Conservation (phyloP, 2,797 vertebrate species). For the Sebastes minor region DNA sequence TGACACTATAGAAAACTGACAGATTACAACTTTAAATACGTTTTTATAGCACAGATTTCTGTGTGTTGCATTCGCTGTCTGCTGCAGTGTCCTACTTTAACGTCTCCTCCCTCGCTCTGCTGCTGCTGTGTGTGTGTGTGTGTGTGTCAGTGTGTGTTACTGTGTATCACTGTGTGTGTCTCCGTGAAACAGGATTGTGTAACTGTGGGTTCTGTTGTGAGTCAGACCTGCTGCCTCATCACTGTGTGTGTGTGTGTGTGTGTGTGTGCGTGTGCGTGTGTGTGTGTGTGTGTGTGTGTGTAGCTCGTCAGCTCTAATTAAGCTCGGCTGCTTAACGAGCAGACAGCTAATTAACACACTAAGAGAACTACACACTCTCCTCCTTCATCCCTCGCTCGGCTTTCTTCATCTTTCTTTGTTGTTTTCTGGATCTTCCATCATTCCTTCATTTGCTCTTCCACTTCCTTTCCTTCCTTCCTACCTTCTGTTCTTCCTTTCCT, state of each 20-base stretch:
- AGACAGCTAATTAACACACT: conserved; percentile 70
- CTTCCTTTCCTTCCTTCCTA: not conserved
- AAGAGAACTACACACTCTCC: conserved; percentile 20
- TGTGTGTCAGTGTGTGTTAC: not conserved
- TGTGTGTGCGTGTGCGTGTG: not conserved
- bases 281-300: conserved; percentile 7
- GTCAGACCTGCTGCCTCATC: conserved; percentile 37
- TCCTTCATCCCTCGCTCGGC: conserved; percentile 10
- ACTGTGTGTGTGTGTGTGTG: conserved; percentile 7
- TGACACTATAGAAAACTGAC: not conserved
- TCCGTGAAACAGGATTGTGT: conserved; percentile 50
- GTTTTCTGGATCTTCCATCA: not conserved
- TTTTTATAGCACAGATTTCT: not conserved
- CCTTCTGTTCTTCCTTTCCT: not conserved
- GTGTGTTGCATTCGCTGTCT: conserved; percentile 33
- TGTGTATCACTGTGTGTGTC: not conserved
- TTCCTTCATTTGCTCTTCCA: not conserved
- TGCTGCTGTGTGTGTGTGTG: not conserved
- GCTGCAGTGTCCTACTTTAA: conserved; percentile 72
- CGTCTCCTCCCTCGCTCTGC: conserved; percentile 43
- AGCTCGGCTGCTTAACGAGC: conserved; percentile 53
- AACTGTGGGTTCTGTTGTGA: conserved; percentile 26
- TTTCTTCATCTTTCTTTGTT: not conserved
- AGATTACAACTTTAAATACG: not conserved
- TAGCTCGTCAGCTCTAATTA: conserved; percentile 64